A percentile compares a stretch with the other conserved stretches of the same genome.
These are phyloP conservation scores for Nesospiza acunhae DNA, from an alignment of 2,113 vertebrate species.

Conservation along the genomic window DNA sequence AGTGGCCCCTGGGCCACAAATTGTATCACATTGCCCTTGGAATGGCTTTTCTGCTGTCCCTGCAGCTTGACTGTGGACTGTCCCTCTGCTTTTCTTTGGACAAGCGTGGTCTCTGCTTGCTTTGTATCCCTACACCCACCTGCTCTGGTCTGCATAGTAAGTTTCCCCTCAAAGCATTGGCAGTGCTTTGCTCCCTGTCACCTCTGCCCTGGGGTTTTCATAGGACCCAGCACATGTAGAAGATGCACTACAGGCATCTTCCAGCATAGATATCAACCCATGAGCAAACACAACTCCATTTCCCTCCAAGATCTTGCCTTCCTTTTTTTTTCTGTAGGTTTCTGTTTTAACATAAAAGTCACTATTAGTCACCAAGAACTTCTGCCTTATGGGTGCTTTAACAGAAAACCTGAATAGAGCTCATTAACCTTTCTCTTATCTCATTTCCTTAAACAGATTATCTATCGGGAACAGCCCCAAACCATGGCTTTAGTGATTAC, in stretches of 20 bases:
- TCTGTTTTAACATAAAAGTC: neutral
- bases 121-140: neutral
- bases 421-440: slow-evolving; percentile 1
- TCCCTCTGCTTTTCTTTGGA: neutral
- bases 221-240: fast-evolving
- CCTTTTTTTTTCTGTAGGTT: neutral
- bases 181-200: neutral
- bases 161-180: neutral
- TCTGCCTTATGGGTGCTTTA: neutral
- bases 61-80: neutral
- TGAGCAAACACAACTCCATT: neutral
- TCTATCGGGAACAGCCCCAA: neutral
- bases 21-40: neutral
- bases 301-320: neutral
- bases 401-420: neutral
- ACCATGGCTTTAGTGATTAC: neutral
- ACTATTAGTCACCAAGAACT: neutral
- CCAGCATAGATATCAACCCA: neutral
- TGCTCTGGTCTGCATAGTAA: neutral
- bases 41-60: slow-evolving; percentile 16
- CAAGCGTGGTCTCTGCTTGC: neutral
- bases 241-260: neutral
- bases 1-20: neutral
- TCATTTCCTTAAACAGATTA: neutral
- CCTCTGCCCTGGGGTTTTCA: neutral